Evolutionary conservation across 1,140 invertebrate species (phyloP), one percentile per base, ranked within the genome.

Genomic region (Drosophila orena): DNA sequence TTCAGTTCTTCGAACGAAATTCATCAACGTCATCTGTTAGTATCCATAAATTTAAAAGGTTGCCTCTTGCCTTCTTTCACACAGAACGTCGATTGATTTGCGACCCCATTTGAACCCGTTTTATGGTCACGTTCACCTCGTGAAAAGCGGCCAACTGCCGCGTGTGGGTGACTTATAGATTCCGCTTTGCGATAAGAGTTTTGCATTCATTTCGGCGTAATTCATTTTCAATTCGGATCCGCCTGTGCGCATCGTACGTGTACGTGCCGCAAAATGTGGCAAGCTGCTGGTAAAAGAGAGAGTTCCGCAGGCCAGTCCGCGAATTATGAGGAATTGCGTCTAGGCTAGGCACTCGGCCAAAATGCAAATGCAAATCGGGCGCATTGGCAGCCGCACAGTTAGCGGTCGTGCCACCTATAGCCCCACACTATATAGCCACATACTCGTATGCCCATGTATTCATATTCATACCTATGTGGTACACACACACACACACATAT

Each of bases 261-360:
- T 86, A 89, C 83, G 76, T 88, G 83, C 74, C 55, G 71, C 84
- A 76, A 65, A 68, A 79, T 88, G 79, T 77, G 79, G 74, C 60
- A 68, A 46, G 46, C 40, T 47, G 20, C 34, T 20, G 30, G 43
- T 0, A 66, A 62, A 58, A 66, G 70, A 79, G 80, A 79, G 80
- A 65, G 60, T 55, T 69, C 57, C 40, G 65, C 55, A 50, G 58
- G 64, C 54, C 61, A 58, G 64, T 61, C 65, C 49, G 75, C 69
- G 71, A 86, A 88, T 86, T 88, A 79, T 89, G 84, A 88, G 79
- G 71, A 86, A 83, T 89, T 83, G 75, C 83, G 70, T 68, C 55
- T 88, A 86, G 64, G 81, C 83, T 79, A 79, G 70, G 66, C 70
- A 65, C 70, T 84, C 77, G 83, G 79, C 71, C 79, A 88, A 86